These are phyloP conservation scores for Sebastes steindachneri DNA, from an alignment of 2,797 vertebrate genomes.

Conservation along the genomic window DNA sequence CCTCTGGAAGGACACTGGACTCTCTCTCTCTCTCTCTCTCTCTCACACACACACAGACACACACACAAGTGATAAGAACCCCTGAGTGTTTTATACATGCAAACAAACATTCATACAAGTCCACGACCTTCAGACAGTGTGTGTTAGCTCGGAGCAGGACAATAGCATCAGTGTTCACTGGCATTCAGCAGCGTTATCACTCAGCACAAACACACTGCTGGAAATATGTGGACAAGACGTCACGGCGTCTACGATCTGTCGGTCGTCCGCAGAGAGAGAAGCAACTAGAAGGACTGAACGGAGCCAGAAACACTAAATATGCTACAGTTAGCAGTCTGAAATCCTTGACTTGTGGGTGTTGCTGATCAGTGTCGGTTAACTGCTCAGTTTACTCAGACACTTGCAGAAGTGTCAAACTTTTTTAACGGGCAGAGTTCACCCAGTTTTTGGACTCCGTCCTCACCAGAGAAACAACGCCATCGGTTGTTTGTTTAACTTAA, in stretches of 20 bases:
- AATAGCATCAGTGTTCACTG: conserved; percentile 48
- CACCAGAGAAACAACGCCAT: not conserved
- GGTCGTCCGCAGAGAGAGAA: not conserved
- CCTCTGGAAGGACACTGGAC: conserved; percentile 21
- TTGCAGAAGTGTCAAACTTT: not conserved
- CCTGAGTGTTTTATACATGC: not conserved
- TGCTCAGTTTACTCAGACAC: not conserved
- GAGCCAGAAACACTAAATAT: not conserved
- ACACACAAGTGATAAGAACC: conserved; percentile 21
- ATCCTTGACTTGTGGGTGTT: not conserved
- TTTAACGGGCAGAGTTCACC: not conserved
- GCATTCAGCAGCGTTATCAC: conserved; percentile 36
- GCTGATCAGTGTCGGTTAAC: not conserved
- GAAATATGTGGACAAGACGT: conserved; percentile 2
- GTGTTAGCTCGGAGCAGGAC: conserved; percentile 12
- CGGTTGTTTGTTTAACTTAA: not conserved
- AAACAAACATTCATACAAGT: conserved; percentile 16
- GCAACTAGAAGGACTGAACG: not conserved
- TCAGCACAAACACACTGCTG: conserved; percentile 16
- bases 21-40: no score
- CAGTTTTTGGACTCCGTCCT: not conserved
- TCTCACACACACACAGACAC: not conserved
- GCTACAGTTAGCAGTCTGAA: not conserved
- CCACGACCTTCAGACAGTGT: conserved; percentile 10
- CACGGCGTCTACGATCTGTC: not conserved